Evolutionary conservation across 2,113 vertebrate genomes (phyloP).

Genomic region (Semnornis frantzii): DNA sequence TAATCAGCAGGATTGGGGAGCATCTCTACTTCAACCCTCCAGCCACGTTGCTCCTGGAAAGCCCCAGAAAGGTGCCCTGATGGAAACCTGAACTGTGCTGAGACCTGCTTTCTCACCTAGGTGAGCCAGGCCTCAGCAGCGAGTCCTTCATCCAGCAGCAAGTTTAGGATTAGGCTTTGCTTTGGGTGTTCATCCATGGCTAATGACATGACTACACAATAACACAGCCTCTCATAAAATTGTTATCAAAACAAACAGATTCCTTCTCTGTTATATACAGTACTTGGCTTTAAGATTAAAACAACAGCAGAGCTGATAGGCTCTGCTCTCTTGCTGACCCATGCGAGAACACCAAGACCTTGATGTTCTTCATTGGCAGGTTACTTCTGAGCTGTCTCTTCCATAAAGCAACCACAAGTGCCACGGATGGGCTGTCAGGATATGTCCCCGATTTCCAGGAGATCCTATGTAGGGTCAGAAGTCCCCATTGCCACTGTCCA

Average conservation of each 20-base stretch:
- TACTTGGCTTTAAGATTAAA: neutral
- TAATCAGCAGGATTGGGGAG: neutral
- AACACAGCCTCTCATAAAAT: conserved; percentile 28
- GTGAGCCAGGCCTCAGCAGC: fast-evolving
- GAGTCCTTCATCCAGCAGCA: fast-evolving
- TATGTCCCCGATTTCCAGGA: neutral
- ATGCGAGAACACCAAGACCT: neutral
- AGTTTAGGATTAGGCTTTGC: neutral
- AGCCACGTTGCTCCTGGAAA: neutral
- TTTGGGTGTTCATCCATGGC: neutral
- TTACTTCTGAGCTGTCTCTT: neutral
- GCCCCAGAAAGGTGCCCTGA: neutral
- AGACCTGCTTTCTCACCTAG: neutral
- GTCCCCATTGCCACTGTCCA: neutral
- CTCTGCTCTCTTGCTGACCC: neutral
- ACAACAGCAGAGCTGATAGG: neutral
- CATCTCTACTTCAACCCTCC: neutral
- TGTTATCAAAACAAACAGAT: conserved; percentile 44
- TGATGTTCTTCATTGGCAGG: neutral
- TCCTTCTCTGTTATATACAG: conserved; percentile 26
- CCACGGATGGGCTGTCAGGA: neutral
- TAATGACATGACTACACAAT: neutral
- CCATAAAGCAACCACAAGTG: neutral
- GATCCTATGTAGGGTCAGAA: neutral
- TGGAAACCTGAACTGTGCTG: neutral